Evolutionary conservation across 2,797 vertebrate species (phyloP), one percentile per base, ranked within the genome.

Genomic region (Esox lucius): DNA sequence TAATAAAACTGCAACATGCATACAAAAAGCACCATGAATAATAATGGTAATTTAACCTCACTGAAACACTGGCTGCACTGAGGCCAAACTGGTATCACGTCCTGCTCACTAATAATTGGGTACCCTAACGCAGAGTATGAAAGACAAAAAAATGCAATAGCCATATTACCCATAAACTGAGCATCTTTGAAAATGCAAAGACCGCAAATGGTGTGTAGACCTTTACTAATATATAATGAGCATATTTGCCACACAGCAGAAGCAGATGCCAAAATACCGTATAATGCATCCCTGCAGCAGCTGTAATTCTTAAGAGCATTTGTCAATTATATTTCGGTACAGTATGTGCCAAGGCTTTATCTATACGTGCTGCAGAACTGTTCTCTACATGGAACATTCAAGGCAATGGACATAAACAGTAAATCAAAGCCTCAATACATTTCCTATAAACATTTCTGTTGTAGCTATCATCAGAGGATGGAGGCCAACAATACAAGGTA

Each of bases 221-320:
- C 9, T 42, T 6, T 31, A 31, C 28, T 31, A 31, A 31, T 31
- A 3, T 31, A 42, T 12, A 46, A 46, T 46, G 3, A 13, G 31
- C 17, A 65, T 17, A 66, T 66, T 65, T 65, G 64, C 31, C 26
- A 31, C 64, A 66, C 4, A 8, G 42, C 42, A 17, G 16, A 15
- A 66, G 13, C 33, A 67, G 31, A 67, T 12, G 8, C 33, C 31
- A 39, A 68, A n/a, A 35, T 22, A 42, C 33, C 22, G 17, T 22
- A 68, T 24, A 68, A 31, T 17, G 33, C 28, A 67, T 67, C 31
- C 67, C 35, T 39, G 66, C 35, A 42, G 11, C 68, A 68, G 66
- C 33, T 33, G 65, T 35, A 70, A 51, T 19, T 28, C 46, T 33
- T 56, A 11, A 68, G 66, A 33, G 69, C 9, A 33, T 46, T 12